A percentile compares a stretch with the other conserved stretches of the same genome.
phyloP scores from a whole-genome alignment of 2,113 vertebrate genomes.

The Muntiacus muntjak region DNA sequence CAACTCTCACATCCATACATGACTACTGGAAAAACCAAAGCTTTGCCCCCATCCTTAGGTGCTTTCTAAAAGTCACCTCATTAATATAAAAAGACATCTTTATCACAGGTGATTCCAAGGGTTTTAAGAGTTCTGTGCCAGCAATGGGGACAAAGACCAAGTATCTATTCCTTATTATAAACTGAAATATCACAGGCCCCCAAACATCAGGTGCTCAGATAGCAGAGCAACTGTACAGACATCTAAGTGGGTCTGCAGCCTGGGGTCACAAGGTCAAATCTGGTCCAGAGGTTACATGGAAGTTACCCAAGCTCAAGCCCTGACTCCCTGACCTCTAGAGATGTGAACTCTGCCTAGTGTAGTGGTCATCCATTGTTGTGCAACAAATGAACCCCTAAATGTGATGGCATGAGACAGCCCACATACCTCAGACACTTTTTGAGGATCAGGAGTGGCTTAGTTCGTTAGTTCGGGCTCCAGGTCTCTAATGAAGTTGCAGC shows the following conservation, averaged over 20 bases:
- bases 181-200: background rate
- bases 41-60: background rate
- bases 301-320: too few relatives aligned
- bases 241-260: background rate
- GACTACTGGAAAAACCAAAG: background rate
- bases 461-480: background rate
- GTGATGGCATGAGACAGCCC: background rate
- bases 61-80: background rate
- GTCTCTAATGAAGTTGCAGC: background rate
- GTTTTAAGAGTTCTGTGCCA: background rate
- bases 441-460: background rate
- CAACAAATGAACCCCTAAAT: background rate
- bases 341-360: background rate
- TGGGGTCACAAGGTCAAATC: background rate
- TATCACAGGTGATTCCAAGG: background rate
- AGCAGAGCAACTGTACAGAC: background rate
- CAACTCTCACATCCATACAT: background rate
- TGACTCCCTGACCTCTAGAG: background rate
- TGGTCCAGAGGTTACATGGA: background rate
- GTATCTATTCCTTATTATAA: background rate
- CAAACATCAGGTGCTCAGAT: background rate
- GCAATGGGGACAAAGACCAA: background rate
- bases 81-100: background rate
- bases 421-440: background rate
- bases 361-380: background rate